Conservation (phyloP, 2,113 vertebrate genomes). For the Ceuthmochares aereus region DNA sequence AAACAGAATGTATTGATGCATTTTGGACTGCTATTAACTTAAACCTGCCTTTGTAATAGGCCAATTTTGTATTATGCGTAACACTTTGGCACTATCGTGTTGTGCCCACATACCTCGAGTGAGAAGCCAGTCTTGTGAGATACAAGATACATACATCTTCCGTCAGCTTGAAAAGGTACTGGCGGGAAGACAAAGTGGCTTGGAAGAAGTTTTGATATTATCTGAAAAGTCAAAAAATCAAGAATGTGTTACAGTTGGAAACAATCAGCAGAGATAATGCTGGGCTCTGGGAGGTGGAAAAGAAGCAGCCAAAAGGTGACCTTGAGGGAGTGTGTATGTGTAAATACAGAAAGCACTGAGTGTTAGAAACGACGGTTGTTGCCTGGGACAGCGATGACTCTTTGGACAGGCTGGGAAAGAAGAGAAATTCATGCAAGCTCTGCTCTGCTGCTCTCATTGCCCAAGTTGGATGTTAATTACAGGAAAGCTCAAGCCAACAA, state of each 20-base stretch:
- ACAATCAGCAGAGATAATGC: slow-evolving; percentile 18
- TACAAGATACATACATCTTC: neutral
- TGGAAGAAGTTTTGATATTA: slow-evolving; percentile 51
- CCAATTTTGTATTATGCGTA: neutral
- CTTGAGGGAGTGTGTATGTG: neutral
- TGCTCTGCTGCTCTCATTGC: neutral
- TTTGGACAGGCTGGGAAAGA: neutral
- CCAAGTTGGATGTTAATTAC: neutral
- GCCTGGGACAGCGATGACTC: neutral
- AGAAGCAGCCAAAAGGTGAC: slow-evolving; percentile 48
- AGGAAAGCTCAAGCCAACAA: slow-evolving; percentile 10
- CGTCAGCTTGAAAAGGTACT: slow-evolving; percentile 19
- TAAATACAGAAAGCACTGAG: neutral
- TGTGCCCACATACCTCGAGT: neutral
- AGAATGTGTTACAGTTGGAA: slow-evolving; percentile 58
- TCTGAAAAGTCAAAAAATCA: slow-evolving; percentile 2
- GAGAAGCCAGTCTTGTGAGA: neutral
- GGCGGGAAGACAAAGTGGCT: slow-evolving; percentile 10
- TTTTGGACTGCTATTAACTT: neutral
- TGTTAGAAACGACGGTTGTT: neutral
- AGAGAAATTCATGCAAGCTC: neutral
- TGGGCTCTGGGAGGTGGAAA: neutral
- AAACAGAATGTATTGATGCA: neutral
- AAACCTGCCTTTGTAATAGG: neutral
- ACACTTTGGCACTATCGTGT: rapidly evolving